These are phyloP conservation scores for Eumaeus atala DNA, from an alignment of 1,140 invertebrate genomes.

Conservation along the genomic window DNA sequence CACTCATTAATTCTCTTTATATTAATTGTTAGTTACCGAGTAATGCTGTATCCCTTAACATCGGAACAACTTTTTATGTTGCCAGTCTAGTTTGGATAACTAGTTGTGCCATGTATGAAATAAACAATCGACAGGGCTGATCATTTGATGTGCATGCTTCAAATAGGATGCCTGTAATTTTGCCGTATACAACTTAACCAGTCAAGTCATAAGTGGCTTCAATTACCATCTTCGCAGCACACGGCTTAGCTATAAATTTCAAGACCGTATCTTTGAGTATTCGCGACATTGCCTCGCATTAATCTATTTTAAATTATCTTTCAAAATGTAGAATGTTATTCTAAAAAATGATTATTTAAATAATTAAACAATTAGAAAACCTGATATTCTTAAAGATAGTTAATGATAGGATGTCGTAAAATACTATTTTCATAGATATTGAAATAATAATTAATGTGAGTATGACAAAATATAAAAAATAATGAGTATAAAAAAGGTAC, in stretches of 20 bases:
- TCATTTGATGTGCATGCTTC: slow-evolving; percentile 24
- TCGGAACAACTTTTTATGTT: slow-evolving; percentile 35
- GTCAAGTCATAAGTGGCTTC: slow-evolving; percentile 15
- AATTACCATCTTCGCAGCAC: slow-evolving; percentile 11
- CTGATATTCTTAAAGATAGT: too few relatives aligned
- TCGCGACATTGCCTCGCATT: slow-evolving; percentile 1
- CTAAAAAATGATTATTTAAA: too few relatives aligned
- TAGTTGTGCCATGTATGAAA: slow-evolving; percentile 22
- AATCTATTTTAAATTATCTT: slow-evolving; percentile 13
- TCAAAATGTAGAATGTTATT: neutral
- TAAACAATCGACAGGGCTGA: slow-evolving; percentile 28
- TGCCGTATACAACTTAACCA: slow-evolving; percentile 20
- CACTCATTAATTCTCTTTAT: slow-evolving; percentile 41
- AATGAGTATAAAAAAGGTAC: too few relatives aligned
- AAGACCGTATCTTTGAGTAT: slow-evolving; percentile 8
- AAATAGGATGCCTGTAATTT: slow-evolving; percentile 24
- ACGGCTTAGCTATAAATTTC: slow-evolving; percentile 15
- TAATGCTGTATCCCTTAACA: slow-evolving; percentile 46
- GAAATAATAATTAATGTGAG: neutral
- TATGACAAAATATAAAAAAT: too few relatives aligned
- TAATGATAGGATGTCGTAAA: too few relatives aligned
- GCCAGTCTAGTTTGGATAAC: slow-evolving; percentile 24
- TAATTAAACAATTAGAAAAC: too few relatives aligned
- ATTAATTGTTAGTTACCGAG: slow-evolving; percentile 53
- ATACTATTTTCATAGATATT: too few relatives aligned